These are phyloP conservation scores for Drosophila auraria DNA, from an alignment of 1,140 invertebrate genomes.

Conservation along the genomic window DNA sequence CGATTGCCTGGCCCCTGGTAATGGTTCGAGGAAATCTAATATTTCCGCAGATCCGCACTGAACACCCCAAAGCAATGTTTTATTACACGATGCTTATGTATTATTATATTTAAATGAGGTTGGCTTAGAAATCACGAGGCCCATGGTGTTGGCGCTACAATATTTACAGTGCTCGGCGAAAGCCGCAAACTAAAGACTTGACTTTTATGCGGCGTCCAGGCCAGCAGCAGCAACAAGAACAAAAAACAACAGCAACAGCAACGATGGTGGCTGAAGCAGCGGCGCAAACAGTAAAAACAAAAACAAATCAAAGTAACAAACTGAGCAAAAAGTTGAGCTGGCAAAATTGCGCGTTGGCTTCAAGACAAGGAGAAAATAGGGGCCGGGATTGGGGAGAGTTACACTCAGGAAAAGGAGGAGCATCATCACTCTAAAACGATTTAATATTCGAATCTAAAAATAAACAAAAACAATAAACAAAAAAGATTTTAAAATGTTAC, in stretches of 20 bases:
- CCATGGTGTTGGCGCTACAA: slow-evolving; percentile 61
- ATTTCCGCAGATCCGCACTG: slow-evolving; percentile 44
- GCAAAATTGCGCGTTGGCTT: slow-evolving; percentile 76
- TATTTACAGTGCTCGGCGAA: slow-evolving; percentile 57
- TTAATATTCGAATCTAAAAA: background rate
- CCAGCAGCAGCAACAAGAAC: slow-evolving; percentile 33
- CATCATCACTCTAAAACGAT: too few relatives aligned
- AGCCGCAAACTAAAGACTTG: slow-evolving; percentile 81
- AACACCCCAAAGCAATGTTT: slow-evolving; percentile 30
- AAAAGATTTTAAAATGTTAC: too few relatives aligned
- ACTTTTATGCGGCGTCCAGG: slow-evolving; percentile 67
- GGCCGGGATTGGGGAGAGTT: slow-evolving; percentile 12
- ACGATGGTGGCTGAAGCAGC: slow-evolving; percentile 15
- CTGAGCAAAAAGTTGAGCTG: slow-evolving; percentile 80
- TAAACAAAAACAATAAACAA: too few relatives aligned
- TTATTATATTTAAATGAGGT: slow-evolving; percentile 82
- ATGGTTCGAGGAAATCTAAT: slow-evolving; percentile 44
- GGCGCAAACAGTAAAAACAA: slow-evolving; percentile 60
- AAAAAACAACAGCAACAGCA: slow-evolving; percentile 12
- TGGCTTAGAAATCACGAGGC: slow-evolving; percentile 68
- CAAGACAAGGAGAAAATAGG: slow-evolving; percentile 41
- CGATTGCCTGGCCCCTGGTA: slow-evolving; percentile 26
- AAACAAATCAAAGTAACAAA: slow-evolving; percentile 84
- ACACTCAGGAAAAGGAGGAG: background rate
- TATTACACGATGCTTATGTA: slow-evolving; percentile 63